Evolutionary conservation across 1,140 invertebrate species (phyloP).

Genomic region (Acyrthosiphon pisum): DNA sequence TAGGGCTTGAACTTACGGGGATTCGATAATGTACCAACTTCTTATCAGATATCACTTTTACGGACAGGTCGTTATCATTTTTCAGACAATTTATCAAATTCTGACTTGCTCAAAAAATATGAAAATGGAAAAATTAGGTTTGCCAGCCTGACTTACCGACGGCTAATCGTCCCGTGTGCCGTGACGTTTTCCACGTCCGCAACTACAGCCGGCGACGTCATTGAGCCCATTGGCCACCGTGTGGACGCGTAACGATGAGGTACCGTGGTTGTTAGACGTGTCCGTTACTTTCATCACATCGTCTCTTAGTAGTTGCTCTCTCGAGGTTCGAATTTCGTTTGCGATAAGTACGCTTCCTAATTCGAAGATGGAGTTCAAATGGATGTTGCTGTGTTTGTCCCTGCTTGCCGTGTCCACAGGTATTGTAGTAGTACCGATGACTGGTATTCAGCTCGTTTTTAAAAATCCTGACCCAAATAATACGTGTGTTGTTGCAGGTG

Average conservation of each 20-base stretch:
- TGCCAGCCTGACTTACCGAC: constrained; percentile 30
- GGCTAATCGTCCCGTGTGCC: neutral
- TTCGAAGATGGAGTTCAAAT: constrained; percentile 38
- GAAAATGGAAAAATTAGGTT: constrained; percentile 15
- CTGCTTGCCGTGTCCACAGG: constrained; percentile 1
- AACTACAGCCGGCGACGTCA: constrained; percentile 53
- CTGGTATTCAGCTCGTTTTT: neutral
- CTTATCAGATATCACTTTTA: too few species aligned
- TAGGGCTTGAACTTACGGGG: too few species aligned
- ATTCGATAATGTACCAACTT: too few species aligned
- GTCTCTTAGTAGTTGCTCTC: neutral
- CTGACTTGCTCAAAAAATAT: neutral
- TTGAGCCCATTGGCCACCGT: constrained; percentile 32
- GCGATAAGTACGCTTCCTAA: neutral
- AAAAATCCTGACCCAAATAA: neutral
- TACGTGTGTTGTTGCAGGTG: neutral
- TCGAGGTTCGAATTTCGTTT: neutral
- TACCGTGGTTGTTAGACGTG: constrained; percentile 17
- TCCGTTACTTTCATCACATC: constrained; percentile 37
- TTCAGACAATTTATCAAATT: too few species aligned
- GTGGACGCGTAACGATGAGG: neutral
- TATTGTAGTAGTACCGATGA: neutral
- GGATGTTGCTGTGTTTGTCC: constrained; percentile 41
- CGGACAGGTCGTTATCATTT: too few species aligned
- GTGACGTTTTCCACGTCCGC: constrained; percentile 55